phyloP scores from a whole-genome alignment of 64 coral and sea anemone species.

The Montipora cactus region DNA sequence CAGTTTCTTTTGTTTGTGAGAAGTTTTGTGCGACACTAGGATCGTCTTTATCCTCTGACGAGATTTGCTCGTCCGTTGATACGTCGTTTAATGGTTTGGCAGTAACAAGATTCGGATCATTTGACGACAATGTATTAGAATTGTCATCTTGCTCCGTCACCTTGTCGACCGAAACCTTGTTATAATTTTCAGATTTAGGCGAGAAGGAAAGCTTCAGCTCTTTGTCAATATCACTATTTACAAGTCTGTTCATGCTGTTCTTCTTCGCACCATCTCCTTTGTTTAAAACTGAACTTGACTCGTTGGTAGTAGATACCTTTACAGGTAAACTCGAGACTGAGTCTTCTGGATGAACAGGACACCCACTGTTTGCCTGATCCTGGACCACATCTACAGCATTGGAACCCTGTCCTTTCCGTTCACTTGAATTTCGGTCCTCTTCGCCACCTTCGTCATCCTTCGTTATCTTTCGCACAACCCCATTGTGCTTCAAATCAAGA shows the following conservation, averaged over 20 bases:
- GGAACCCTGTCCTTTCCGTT: neutral
- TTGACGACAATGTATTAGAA: neutral
- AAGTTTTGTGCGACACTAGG: neutral
- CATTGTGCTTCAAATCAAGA: neutral
- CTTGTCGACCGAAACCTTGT: neutral
- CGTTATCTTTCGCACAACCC: neutral
- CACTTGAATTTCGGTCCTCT: neutral
- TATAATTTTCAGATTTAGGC: neutral
- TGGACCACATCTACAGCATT: neutral
- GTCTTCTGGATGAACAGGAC: neutral
- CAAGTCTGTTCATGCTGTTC: neutral
- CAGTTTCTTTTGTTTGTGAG: neutral
- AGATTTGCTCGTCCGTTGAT: neutral
- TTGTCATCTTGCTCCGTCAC: neutral
- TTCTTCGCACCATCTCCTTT: neutral
- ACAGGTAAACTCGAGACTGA: neutral
- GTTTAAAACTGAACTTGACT: neutral
- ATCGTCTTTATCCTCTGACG: neutral
- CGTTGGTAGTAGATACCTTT: neutral
- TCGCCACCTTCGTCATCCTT: neutral
- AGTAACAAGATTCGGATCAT: neutral
- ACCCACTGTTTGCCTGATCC: neutral
- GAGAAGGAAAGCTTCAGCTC: neutral
- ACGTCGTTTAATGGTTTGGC: neutral
- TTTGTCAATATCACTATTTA: neutral